These are phyloP conservation scores for Mechanitis mazaeus DNA, from an alignment of 2,888 invertebrate genomes.

Conservation along the genomic window DNA sequence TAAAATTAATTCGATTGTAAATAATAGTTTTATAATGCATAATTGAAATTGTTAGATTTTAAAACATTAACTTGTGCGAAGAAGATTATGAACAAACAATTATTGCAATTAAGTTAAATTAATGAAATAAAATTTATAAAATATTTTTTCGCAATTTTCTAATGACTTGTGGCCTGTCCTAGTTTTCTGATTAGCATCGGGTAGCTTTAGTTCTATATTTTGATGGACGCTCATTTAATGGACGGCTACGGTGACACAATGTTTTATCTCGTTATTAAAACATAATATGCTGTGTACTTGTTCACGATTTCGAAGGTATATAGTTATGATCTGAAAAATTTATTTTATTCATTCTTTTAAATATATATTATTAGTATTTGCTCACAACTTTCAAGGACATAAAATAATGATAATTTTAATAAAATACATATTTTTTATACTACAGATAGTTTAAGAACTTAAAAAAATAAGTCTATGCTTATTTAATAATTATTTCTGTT, in stretches of 20 bases:
- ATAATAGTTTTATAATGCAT: too few species aligned
- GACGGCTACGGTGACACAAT: constrained; percentile 13
- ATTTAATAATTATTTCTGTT: too few species aligned
- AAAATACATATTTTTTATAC: too few species aligned
- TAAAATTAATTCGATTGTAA: too few species aligned
- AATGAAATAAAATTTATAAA: too few species aligned
- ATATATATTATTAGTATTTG: background rate
- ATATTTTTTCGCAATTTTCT: constrained; percentile 24
- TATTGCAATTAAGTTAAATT: too few species aligned
- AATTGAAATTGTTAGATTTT: too few species aligned
- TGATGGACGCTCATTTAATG: constrained; percentile 46
- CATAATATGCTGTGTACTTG: constrained; percentile 17
- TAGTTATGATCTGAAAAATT: background rate
- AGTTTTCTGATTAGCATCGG: constrained; percentile 55
- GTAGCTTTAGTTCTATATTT: constrained; percentile 47
- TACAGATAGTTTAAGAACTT: too few species aligned
- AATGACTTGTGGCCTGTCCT: constrained; percentile 25
- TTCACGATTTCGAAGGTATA: background rate
- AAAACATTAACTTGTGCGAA: too few species aligned
- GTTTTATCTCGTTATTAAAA: constrained; percentile 29
- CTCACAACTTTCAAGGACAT: background rate
- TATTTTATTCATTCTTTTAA: constrained; percentile 1
- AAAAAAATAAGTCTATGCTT: too few species aligned
- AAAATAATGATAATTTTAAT: background rate
- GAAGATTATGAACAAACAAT: too few species aligned